These are phyloP conservation scores for Melanotaenia nigrans DNA, from an alignment of 2,797 vertebrate species.

Conservation along the genomic window DNA sequence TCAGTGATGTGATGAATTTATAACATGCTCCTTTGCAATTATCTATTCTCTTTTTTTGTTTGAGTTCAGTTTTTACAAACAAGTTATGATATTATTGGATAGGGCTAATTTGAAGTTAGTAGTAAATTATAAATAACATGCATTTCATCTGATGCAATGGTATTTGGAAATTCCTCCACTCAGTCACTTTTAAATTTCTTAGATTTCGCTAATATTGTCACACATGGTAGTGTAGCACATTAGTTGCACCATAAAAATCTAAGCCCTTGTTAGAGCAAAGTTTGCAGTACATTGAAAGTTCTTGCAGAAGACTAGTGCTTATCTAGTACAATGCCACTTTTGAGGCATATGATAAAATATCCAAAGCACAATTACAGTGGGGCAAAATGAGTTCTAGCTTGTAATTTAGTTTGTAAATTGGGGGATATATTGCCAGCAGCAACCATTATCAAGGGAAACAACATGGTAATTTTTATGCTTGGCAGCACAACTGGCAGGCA, in stretches of 20 bases:
- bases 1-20: not conserved
- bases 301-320: conserved; percentile 11
- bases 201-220: not conserved
- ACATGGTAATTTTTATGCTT: conserved; percentile 47
- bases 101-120: not conserved
- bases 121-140: not conserved
- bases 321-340: not conserved
- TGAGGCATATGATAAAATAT: conserved; percentile 33
- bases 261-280: not conserved
- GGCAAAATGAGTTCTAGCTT: conserved; percentile 42
- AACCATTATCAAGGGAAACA: conserved; percentile 48
- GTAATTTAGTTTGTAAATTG: conserved; percentile 51
- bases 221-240: not conserved
- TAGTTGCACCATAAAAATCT: not conserved
- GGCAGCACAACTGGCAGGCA: conserved; percentile 58
- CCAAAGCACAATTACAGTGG: conserved; percentile 33
- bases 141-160: not conserved
- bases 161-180: conserved; percentile 1
- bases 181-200: not conserved
- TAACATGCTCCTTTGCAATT: not conserved
- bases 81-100: not conserved
- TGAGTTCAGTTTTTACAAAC: not conserved
- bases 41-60: not conserved
- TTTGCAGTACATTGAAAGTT: not conserved
- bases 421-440: conserved; percentile 46